Conservation (phyloP, 2,797 vertebrate species). For the Enteromius paludinosus region DNA sequence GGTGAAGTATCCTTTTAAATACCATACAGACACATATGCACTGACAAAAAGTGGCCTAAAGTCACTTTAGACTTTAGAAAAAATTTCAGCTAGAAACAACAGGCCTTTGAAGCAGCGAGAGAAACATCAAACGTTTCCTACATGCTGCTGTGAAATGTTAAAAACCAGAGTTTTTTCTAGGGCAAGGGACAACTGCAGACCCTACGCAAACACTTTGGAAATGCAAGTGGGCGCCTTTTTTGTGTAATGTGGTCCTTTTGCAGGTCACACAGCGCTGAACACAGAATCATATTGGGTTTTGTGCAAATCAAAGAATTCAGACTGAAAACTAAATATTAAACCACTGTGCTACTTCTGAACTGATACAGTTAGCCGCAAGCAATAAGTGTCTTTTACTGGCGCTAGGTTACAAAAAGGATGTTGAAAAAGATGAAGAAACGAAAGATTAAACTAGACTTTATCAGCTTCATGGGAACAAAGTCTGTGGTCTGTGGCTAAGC, state of each 20-base stretch:
- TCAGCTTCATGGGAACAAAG: not conserved
- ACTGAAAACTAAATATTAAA: not conserved
- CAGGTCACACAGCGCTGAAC: not conserved
- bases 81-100: slow-evolving; percentile 20
- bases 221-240: not conserved
- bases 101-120: slow-evolving; percentile 31
- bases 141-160: slow-evolving; percentile 26
- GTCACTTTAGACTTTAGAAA: slow-evolving; percentile 7
- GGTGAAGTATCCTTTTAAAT: slow-evolving; percentile 4
- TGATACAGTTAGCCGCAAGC: not conserved
- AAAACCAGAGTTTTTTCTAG: slow-evolving; percentile 39
- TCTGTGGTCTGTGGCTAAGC: slow-evolving; percentile 14
- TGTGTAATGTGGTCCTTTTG: slow-evolving; percentile 2
- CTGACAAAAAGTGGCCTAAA: slow-evolving; percentile 5
- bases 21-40: not conserved
- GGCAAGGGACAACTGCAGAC: slow-evolving; percentile 25
- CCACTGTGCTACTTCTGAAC: not conserved
- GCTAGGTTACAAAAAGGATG: slow-evolving; percentile 26
- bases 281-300: not conserved
- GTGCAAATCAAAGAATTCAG: not conserved
- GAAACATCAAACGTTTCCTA: slow-evolving; percentile 45
- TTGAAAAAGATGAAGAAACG: not conserved
- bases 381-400: not conserved
- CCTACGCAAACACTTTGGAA: slow-evolving; percentile 11
- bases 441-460: not conserved